Evolutionary conservation across 2,888 invertebrate genomes (phyloP).

Genomic region (Brachypalpus laphriformis): DNA sequence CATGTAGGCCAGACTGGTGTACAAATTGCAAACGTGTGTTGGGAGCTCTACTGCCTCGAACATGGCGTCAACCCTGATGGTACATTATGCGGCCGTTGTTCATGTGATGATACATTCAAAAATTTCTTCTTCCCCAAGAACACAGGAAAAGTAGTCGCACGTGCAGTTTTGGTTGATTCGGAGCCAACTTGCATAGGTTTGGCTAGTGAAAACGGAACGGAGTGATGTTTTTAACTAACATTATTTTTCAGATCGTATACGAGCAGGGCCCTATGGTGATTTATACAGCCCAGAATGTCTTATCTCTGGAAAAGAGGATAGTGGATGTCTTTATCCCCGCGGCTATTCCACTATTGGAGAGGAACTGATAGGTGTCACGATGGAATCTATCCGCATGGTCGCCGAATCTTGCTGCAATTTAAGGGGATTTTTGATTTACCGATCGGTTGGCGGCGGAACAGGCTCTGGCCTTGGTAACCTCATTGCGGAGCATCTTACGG

Average conservation of each 20-base stretch:
- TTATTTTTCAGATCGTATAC: slow-evolving; percentile 86
- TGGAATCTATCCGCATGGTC: slow-evolving; percentile 87
- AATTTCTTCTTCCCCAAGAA: slow-evolving; percentile 78
- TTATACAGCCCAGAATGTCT: no score
- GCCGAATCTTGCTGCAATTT: slow-evolving; percentile 87
- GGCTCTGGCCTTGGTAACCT: slow-evolving; percentile 90
- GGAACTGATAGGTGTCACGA: slow-evolving; percentile 88
- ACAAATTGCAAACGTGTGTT: slow-evolving; percentile 90
- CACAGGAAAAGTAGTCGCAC: slow-evolving; percentile 91
- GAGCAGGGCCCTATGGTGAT: slow-evolving; percentile 90
- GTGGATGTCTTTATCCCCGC: slow-evolving; percentile 92
- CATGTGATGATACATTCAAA: slow-evolving; percentile 77
- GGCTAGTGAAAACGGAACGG: no score
- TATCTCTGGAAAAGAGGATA: slow-evolving; percentile 92
- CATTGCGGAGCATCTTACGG: slow-evolving; percentile 86
- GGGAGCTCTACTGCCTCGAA: slow-evolving; percentile 91
- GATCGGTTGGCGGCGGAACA: slow-evolving; percentile 90
- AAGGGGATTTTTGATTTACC: slow-evolving; percentile 87
- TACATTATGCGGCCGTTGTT: slow-evolving; percentile 77
- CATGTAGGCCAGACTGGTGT: slow-evolving; percentile 92
- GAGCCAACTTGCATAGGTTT: slow-evolving; percentile 94
- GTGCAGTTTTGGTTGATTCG: slow-evolving; percentile 92
- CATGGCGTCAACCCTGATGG: slow-evolving; percentile 90
- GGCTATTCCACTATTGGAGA: slow-evolving; percentile 91
- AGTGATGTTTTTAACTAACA: no score